Evolutionary conservation across 2,888 invertebrate species (phyloP), one percentile per base, ranked within the genome.

Genomic region (Trichacis sp.): DNA sequence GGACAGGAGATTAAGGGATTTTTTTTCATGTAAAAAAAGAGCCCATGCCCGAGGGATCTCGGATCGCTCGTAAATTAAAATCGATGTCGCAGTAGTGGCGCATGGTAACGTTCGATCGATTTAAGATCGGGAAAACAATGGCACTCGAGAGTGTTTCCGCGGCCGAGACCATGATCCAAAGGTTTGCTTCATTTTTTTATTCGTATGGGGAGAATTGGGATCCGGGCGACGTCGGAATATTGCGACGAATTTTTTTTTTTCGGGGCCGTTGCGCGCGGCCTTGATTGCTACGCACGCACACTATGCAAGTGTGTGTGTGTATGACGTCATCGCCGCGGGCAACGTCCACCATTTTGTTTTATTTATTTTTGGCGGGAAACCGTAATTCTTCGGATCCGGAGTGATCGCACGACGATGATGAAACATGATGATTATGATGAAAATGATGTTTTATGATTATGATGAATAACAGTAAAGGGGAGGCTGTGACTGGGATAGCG

Each of bases 121-220:
- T 64, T 53, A 33, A 36, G 64, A 74, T 76, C 75, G 75, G 62
- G 66, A 73, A 73, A 77, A 76, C 77, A 73, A 83, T 84, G 84
- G 84, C 84, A 78, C 81, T 84, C 77, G 84, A 84, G 78, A 84
- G 84, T 82, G 83, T 83, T 78, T 77, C 77, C 80, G 81, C 78
- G 84, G 80, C 83, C 70, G 84, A 84, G 78, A 82, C 81, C 80
- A 79, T 81, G 76, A 82, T 83, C 64, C 84, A 82, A 82, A 84
- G 84, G 84, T 84, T 84, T 84, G 84, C 80, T 77, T 78, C n/a
- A n/a, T 73, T 79, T 81, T 79, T 80, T 78, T 79, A 75, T 79
- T 77, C 73, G 63, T 61, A 24, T 24, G 24, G 24, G 4, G 24
- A 24, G 4, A 24, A 8, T 24, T 24, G 24, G n/a, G n/a, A n/a